Conservation (phyloP, 1,140 invertebrate species). For the Holotrichia oblita region DNA sequence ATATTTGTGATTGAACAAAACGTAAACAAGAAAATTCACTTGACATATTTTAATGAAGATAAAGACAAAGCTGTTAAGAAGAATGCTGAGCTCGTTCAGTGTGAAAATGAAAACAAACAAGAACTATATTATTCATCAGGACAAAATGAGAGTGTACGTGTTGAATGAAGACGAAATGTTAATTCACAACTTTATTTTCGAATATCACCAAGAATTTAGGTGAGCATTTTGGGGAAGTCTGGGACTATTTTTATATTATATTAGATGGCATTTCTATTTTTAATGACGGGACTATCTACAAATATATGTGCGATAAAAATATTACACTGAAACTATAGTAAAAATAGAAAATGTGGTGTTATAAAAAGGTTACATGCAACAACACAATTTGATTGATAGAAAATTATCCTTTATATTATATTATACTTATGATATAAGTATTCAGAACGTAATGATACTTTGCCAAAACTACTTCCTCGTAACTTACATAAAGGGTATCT, state of each 20-base stretch:
- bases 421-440: too few species aligned
- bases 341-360: too few species aligned
- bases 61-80: not conserved
- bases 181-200: not conserved
- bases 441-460: too few species aligned
- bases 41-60: not conserved
- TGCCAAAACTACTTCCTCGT: too few species aligned
- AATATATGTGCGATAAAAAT: not conserved
- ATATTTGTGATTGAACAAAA: not conserved
- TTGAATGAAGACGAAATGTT: not conserved
- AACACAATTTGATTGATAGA: too few species aligned
- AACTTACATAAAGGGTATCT: too few species aligned
- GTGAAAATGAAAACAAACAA: conserved; percentile 21
- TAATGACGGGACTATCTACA: not conserved
- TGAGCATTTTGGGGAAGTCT: not conserved
- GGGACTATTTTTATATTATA: not conserved
- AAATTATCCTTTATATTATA: too few species aligned
- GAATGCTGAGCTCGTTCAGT: not conserved
- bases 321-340: too few species aligned
- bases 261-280: not conserved
- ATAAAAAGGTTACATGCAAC: too few species aligned
- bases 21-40: conserved; percentile 29
- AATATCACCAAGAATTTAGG: not conserved
- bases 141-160: not conserved
- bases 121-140: conserved; percentile 1